Base-by-base conservation (phyloP, 2,113 vertebrate genomes). In the Dipodomys spectabilis region DNA sequence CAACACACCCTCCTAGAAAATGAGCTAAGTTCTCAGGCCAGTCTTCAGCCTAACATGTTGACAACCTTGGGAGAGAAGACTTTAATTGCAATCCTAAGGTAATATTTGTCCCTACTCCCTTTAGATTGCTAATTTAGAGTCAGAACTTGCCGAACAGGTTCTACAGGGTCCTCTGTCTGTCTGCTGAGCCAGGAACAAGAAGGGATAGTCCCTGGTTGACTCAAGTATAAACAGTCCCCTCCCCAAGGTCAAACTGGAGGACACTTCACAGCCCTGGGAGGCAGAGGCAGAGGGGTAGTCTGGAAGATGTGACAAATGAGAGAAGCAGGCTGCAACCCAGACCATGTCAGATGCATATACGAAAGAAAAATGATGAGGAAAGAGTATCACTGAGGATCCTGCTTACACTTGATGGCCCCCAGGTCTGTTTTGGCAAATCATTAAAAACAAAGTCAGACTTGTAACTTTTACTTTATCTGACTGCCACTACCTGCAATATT, bases 401-500 rank as follows among this genome's bases (percentile, higher is more conserved):
- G 12, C 10, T 86, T 75, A 39, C 72, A 91, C 45, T 28, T 62
- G n/a, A 92, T 93, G 77, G 65, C 9, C 1, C 12, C 73, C 65
- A 35, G n/a, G n/a, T 72, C 23, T 39, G 23, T 73, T 12, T 19
- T 93, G 90, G 45, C 90, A 95, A 97, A 97, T 93, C 92, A 95
- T 97, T 97, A 88, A 95, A 98, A 97, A 97, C 12, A 95, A 81
- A 98, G 78, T 19, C 82, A 96, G 95, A 97, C 94, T 97, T 95
- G 92, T 97, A 95, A 95, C 84, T 75, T 94, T 96, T 91, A n/a
- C 88, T 97, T 90, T 96, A 90, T 94, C 94, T 89, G 85, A 96
- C 78, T 45, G 49, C 32, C 72, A 90, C 86, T 93, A 80, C 35
- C 86, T 68, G 95, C 82, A 39, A 16, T 95, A 62, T 96, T 90